phyloP scores from a whole-genome alignment of 2,113 vertebrate species.

The Antennarius striatus region DNA sequence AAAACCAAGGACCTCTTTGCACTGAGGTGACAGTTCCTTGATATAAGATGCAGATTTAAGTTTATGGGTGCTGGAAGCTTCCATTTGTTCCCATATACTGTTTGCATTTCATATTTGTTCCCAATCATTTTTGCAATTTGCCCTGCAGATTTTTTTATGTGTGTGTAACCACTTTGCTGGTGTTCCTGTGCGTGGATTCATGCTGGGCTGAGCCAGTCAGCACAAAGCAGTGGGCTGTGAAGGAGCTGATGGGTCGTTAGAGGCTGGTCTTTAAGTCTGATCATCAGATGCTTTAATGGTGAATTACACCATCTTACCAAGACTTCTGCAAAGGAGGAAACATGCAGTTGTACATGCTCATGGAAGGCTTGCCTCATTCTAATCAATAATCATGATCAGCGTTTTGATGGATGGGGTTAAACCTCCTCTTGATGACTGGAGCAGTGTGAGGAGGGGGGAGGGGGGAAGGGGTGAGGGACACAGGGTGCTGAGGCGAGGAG shows the following conservation, averaged over 20 bases:
- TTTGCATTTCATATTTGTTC: slow-evolving; percentile 1
- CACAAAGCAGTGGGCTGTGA: slow-evolving; percentile 66
- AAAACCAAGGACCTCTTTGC: slow-evolving; percentile 56
- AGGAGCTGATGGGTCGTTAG: slow-evolving; percentile 67
- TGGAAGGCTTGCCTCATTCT: slow-evolving; percentile 21
- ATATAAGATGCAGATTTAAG: background rate
- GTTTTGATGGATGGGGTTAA: slow-evolving; percentile 82
- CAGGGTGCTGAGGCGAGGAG: slow-evolving; percentile 85
- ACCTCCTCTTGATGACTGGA: slow-evolving; percentile 60
- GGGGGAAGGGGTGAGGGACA: background rate
- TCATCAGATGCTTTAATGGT: slow-evolving; percentile 76
- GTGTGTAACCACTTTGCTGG: slow-evolving; percentile 64
- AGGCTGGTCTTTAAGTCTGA: slow-evolving; percentile 69
- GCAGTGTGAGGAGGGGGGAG: slow-evolving; percentile 26
- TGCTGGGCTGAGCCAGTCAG: slow-evolving; percentile 63
- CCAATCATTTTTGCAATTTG: slow-evolving; percentile 16
- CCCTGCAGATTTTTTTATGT: slow-evolving; percentile 45
- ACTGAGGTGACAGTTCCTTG: slow-evolving; percentile 58
- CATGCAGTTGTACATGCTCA: slow-evolving; percentile 17
- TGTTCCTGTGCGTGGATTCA: slow-evolving; percentile 60
- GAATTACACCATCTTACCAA: slow-evolving; percentile 60
- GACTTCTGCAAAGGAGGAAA: slow-evolving; percentile 37
- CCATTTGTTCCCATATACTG: slow-evolving; percentile 12
- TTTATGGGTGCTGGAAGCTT: slow-evolving; percentile 1
- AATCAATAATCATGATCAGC: slow-evolving; percentile 73